These are phyloP conservation scores for Calephelis perditalis DNA, from an alignment of 2,888 invertebrate species.

Conservation along the genomic window DNA sequence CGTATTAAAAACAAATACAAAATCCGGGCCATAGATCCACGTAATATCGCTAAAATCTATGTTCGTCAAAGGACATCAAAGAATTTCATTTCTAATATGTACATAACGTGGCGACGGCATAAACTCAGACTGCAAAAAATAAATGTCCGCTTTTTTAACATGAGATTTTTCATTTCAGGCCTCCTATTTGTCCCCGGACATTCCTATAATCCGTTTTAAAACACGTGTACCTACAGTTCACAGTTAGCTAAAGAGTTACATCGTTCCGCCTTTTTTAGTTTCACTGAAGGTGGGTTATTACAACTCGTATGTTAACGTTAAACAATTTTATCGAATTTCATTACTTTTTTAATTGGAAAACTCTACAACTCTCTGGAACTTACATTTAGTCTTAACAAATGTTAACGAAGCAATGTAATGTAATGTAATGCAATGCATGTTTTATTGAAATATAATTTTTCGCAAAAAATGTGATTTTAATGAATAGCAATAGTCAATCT, in stretches of 20 bases:
- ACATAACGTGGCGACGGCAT: conserved; percentile 16
- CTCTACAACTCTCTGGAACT: no score
- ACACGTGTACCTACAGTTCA: conserved; percentile 11
- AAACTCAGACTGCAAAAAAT: conserved; percentile 8
- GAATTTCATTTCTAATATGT: conserved; percentile 33
- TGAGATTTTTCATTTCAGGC: conserved; percentile 11
- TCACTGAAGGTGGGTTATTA: no score
- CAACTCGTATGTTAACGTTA: no score
- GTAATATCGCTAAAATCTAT: conserved; percentile 34
- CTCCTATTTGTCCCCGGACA: conserved; percentile 10
- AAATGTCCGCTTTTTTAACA: conserved; percentile 11
- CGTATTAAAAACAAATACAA: conserved; percentile 29
- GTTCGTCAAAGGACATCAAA: conserved; percentile 34
- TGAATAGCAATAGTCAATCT: no score
- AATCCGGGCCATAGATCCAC: conserved; percentile 25
- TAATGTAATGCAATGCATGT: no score
- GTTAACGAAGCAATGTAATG: no score
- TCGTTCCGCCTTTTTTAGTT: no score
- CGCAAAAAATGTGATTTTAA: no score
- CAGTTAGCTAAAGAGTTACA: conserved; percentile 7
- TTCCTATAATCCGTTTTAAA: conserved; percentile 11
- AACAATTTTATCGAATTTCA: no score
- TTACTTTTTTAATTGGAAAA: no score
- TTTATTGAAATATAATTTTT: no score
- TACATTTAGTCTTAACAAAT: no score